Conservation (phyloP, 2,113 vertebrate genomes). For the Pollimyrus isidori region DNA sequence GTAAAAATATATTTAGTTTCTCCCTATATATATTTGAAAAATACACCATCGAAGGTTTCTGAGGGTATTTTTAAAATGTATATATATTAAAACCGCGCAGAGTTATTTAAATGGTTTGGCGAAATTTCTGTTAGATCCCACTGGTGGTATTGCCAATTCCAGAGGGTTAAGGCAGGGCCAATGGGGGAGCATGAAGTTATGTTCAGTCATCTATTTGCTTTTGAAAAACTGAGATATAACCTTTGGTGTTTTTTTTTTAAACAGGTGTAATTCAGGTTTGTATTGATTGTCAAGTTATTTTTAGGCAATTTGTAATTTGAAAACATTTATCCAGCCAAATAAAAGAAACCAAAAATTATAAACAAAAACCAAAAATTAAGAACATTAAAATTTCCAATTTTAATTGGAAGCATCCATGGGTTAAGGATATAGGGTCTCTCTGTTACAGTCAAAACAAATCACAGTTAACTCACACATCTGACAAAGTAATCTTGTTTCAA, state of each 20-base stretch:
- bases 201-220: not conserved
- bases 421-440: not conserved
- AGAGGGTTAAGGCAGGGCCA: no score
- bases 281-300: not conserved
- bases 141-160: no score
- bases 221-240: not conserved
- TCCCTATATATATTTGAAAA: no score
- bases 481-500: not conserved
- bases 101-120: no score
- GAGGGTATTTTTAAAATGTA: no score
- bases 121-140: no score
- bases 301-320: not conserved
- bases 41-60: no score
- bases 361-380: not conserved
- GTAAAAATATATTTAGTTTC: no score
- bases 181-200: no score
- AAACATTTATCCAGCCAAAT: not conserved
- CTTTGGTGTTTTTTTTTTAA: not conserved
- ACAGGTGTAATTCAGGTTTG: not conserved
- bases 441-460: not conserved
- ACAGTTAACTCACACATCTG: not conserved
- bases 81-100: no score
- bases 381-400: not conserved
- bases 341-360: not conserved
- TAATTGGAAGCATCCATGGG: not conserved